These are phyloP conservation scores for Paradoxurus hermaphroditus DNA, from an alignment of 2,113 vertebrate species.

Conservation along the genomic window DNA sequence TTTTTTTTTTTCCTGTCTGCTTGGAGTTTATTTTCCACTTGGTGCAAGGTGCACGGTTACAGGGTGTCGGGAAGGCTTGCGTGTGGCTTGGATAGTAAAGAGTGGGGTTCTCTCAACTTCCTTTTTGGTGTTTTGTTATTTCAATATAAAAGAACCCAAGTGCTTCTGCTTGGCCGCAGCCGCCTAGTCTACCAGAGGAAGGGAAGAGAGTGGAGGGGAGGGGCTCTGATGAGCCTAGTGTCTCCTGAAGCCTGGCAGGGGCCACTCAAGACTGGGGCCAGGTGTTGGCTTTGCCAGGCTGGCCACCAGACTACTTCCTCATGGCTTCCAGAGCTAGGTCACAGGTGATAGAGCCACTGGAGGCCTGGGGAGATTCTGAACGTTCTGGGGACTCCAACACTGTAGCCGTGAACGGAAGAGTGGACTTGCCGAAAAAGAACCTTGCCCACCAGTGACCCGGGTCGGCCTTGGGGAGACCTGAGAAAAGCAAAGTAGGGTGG, in stretches of 20 bases:
- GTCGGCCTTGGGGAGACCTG: not conserved
- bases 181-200: fast-evolving
- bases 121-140: no score
- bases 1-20: not conserved
- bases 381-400: no score
- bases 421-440: not conserved
- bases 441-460: not conserved
- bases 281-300: no score
- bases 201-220: not conserved
- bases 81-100: not conserved
- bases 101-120: not conserved
- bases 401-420: not conserved
- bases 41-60: not conserved
- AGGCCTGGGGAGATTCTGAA: not conserved
- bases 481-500: no score
- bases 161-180: not conserved
- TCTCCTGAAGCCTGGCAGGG: no score
- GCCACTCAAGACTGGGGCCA: no score
- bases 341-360: not conserved
- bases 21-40: not conserved
- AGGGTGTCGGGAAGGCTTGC: not conserved
- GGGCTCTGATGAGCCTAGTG: not conserved
- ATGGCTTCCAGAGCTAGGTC: no score
- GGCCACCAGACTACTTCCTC: no score
- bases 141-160: not conserved